Conservation (phyloP, 2,888 invertebrate genomes). For the Coenonympha glycerion region DNA sequence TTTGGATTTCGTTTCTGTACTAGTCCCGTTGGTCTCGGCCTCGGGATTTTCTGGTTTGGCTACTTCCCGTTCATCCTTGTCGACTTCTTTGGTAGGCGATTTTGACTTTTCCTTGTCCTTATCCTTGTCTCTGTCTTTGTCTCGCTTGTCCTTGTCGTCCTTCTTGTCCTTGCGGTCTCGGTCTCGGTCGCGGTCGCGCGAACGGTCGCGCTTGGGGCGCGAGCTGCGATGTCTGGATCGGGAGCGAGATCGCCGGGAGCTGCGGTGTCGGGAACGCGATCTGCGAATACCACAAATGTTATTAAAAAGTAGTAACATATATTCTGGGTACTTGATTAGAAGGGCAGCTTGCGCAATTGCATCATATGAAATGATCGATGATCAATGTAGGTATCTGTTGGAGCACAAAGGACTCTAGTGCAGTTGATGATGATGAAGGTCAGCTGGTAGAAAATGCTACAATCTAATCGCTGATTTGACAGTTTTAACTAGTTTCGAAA, state of each 20-base stretch:
- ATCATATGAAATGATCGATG: no score
- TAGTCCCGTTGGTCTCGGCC: slow-evolving; percentile 50
- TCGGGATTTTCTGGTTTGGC: slow-evolving; percentile 42
- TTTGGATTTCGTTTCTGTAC: slow-evolving; percentile 48
- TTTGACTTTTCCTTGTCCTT: slow-evolving; percentile 56
- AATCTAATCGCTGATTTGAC: no score
- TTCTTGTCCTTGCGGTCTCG: slow-evolving; percentile 50
- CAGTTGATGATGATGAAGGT: no score
- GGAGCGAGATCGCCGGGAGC: slow-evolving; percentile 73
- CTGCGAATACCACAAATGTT: slow-evolving; percentile 36
- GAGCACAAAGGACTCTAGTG: no score
- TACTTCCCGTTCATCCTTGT: slow-evolving; percentile 51
- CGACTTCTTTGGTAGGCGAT: slow-evolving; percentile 45
- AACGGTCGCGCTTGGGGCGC: slow-evolving; percentile 65
- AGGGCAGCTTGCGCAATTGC: no score
- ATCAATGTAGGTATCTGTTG: no score
- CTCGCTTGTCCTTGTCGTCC: slow-evolving; percentile 42
- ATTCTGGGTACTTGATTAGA: no score
- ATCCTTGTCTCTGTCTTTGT: slow-evolving; percentile 39
- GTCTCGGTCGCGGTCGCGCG: slow-evolving; percentile 48
- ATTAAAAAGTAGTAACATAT: no score
- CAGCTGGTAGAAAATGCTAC: no score
- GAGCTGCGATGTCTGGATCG: slow-evolving; percentile 75
- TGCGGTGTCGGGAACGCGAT: slow-evolving; percentile 75
- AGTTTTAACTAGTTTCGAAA: no score